Base-by-base conservation (phyloP, 2,888 invertebrate species). In the Loripinus fragilis region DNA sequence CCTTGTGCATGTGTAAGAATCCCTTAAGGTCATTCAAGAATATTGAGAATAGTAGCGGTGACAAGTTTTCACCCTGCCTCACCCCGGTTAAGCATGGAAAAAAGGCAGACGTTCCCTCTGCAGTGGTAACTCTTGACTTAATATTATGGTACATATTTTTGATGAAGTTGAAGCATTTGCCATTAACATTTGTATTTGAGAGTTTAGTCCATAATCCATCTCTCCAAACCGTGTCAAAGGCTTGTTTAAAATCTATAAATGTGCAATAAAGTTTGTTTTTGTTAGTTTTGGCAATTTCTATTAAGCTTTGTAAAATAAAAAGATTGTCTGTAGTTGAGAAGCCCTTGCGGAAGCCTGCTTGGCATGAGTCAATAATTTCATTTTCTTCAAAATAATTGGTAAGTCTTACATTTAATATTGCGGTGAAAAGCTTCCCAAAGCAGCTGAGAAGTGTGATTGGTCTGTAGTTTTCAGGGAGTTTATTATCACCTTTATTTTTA, bases 11-110 rank as follows among this genome's bases (percentile, higher is more conserved):
- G n/a, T n/a, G n/a, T n/a, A n/a, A n/a, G n/a, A n/a, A n/a, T n/a
- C n/a, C 33, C 38, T 74, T 17, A 2, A 68, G 30, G 41, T 67
- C 52, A 28, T 74, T 68, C 12, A 67, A 30, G 25, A 68, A 65
- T 17, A 75, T 33, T 7, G 2, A 23, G 25, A 65, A 48, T 15
- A 65, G 1, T 12, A 68, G 38, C 0, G 70, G 65, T 0, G 75
- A 65, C 25, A 64, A 35, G 64, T 70, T 70, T 70, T 75, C 75
- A 1, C 75, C 25, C 25, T 60, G 70, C 25, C 70, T 64, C n/a
- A 75, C 70, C 0, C 64, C 70, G 23, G 50, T 33, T 7, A 30
- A 42, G 33, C 75, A 75, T 0, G 25, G 15, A 38, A 75, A 75
- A 33, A 60, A 70, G n/a, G n/a, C 8, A 8, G 7, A 23, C 70